Evolutionary conservation across 2,797 vertebrate genomes (phyloP).

Genomic region (Micrastur ruficollis): DNA sequence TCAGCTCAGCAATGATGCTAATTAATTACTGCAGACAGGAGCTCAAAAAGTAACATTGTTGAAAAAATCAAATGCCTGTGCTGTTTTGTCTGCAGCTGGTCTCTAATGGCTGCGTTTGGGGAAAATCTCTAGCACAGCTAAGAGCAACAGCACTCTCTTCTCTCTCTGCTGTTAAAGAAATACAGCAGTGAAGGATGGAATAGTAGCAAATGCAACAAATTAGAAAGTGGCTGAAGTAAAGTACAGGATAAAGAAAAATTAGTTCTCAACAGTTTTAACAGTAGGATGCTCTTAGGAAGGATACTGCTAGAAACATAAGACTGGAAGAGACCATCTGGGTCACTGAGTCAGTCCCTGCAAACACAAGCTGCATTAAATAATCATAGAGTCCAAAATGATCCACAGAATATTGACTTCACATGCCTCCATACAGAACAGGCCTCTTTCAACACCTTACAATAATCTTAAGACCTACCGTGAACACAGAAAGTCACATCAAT

Average conservation of each 20-base stretch:
- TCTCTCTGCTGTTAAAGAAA: neutral
- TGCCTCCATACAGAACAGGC: neutral
- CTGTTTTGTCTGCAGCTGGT: neutral
- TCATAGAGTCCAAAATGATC: neutral
- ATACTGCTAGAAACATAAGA: neutral
- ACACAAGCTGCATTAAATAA: neutral
- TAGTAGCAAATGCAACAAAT: neutral
- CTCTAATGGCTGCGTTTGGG: neutral
- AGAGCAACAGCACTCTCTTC: neutral
- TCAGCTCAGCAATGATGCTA: slow-evolving; percentile 15
- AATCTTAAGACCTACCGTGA: neutral
- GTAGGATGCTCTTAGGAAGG: neutral
- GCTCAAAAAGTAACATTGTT: neutral
- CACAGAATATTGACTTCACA: neutral
- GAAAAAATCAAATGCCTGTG: slow-evolving; percentile 2
- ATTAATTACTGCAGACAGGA: slow-evolving; percentile 47
- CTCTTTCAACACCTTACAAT: slow-evolving; percentile 28
- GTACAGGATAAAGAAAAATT: neutral
- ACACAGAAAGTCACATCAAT: neutral
- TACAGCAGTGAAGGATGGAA: neutral
- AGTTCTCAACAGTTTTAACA: neutral
- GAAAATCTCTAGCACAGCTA: slow-evolving; percentile 19
- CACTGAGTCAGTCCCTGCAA: neutral
- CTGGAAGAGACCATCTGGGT: neutral
- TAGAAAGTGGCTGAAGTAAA: neutral